Base-by-base conservation (phyloP, 2,113 vertebrate genomes). In the Crotalus viridis region DNA sequence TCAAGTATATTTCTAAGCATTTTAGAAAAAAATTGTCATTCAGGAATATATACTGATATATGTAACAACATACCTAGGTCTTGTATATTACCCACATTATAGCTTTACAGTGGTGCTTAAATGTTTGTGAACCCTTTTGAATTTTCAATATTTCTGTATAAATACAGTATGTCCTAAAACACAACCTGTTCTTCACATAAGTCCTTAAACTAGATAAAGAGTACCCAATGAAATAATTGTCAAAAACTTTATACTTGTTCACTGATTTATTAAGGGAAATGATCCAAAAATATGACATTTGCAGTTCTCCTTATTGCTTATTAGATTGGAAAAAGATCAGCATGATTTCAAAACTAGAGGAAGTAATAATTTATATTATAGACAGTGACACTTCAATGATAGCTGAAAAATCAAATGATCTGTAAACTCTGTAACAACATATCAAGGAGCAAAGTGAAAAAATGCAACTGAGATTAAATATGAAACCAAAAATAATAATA, bases 1-100 rank as follows among this genome's bases (percentile, higher is more conserved):
- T 57, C 3, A 91, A 88, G 33, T 54, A 94, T 69, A 15, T 85
- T 94, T 87, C 46, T 86, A 85, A 89, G 74, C 33, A 81, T 81
- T 17, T 43, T 81, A 43, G 33, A 81, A 81, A 81, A 81, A 81
- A 81, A 33, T 81, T 43, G 8, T 43, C 39, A 21, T 39, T 39
- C 74, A 21, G 7, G 33, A 81, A 81, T 46, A 46, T 19, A 81
- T 81, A 33, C 33, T 39, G n/a, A 21, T 39, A 19, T 74, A 39
- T 19, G 69, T 39, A 33, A 33, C 4, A 12, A n/a, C 28, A 15
- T 39, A 81, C 17, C 17, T 39, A 39, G 17, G 3, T 81, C 33
- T 81, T 81, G 17, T 21, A 81, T 43, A 43, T 81, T 81, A 81
- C 17, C 74, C 33, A 81, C 17, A 39, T 81, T 81, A 2, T 33